Base-by-base conservation (phyloP, 2,113 vertebrate genomes). In the Arenaria interpres region DNA sequence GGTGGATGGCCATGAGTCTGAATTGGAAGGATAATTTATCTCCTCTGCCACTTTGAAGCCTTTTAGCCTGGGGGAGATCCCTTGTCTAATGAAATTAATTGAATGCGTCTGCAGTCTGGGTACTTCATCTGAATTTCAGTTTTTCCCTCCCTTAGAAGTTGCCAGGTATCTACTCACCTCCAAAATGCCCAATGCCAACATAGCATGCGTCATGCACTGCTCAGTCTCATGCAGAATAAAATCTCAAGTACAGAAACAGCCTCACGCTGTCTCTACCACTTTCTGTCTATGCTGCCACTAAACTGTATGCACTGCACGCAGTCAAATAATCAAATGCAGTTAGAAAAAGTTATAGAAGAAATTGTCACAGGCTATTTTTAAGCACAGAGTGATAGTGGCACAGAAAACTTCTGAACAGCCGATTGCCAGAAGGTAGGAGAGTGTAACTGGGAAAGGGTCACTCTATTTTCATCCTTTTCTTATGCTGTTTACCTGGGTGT, bases 11-110 rank as follows among this genome's bases (percentile, higher is more conserved):
- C 88, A 91, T 82, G 91, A 96, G 83, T 89, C 76, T 95, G 95
- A 94, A 94, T n/a, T 90, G 94, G 74, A 96, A 94, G 84, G 84
- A 91, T 96, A 94, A 96, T 97, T 97, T 94, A 97, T 97, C 96
- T 97, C 88, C 72, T 91, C 57, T 2, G 18, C 75, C 68, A 92
- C 90, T 97, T 93, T 90, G 91, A 94, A 96, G 95, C 41, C 74
- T 93, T 97, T 88, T 81, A 96, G 91, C 91, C 91, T 91, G 50
- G 30, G 59, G 96, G 87, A 88, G 48, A 96, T 91, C 41, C 68
- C 72, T 96, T 91, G 88, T 93, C 91, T 97, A 96, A 96, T 86
- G 91, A 94, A 96, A 96, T 96, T 96, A 96, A 94, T 96, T 91
- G 96, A 88, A 95, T 71, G 75, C 13, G 5, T 89, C 85, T 97